A percentile compares a stretch with the other conserved stretches of the same genome.
Evolutionary conservation across 2,888 invertebrate genomes (phyloP).

Genomic region (Erebia epiphron): DNA sequence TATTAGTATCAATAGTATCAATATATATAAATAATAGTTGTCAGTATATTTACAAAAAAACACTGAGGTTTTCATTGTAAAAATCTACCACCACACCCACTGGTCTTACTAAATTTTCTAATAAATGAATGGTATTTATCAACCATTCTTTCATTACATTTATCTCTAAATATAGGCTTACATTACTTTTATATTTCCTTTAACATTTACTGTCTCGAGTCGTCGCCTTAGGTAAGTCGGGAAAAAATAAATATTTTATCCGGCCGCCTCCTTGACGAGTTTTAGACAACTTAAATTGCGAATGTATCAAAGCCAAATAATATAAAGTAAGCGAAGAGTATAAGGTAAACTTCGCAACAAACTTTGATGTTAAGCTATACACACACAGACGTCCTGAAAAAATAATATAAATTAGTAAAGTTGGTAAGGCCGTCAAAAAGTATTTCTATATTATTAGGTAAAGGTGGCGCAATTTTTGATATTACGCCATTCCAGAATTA

Average conservation of each 20-base stretch:
- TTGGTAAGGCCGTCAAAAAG: conserved; percentile 5
- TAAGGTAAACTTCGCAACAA: conserved; percentile 65
- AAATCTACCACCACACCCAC: background rate
- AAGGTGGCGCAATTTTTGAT: background rate
- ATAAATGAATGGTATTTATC: no score
- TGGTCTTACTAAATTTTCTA: background rate
- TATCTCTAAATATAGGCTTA: conserved; percentile 13
- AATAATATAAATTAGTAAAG: conserved; percentile 17
- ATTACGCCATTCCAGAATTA: background rate
- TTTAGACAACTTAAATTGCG: conserved; percentile 79
- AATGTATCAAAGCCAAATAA: conserved; percentile 81
- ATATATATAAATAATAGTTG: no score
- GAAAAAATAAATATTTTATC: conserved; percentile 75
- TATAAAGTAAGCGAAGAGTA: conserved; percentile 75
- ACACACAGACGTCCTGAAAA: conserved; percentile 36
- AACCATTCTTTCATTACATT: conserved; percentile 11
- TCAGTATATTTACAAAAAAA: no score
- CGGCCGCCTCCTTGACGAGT: conserved; percentile 66
- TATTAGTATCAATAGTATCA: no score
- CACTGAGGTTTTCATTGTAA: no score
- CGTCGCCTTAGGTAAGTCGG: conserved; percentile 36
- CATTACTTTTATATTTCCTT: conserved; percentile 17
- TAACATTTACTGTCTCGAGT: conserved; percentile 36
- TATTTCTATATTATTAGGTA: conserved; percentile 21
- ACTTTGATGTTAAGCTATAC: conserved; percentile 50